Evolutionary conservation across 2,797 vertebrate species (phyloP).

Genomic region (Tenualosa thibaudeaui): DNA sequence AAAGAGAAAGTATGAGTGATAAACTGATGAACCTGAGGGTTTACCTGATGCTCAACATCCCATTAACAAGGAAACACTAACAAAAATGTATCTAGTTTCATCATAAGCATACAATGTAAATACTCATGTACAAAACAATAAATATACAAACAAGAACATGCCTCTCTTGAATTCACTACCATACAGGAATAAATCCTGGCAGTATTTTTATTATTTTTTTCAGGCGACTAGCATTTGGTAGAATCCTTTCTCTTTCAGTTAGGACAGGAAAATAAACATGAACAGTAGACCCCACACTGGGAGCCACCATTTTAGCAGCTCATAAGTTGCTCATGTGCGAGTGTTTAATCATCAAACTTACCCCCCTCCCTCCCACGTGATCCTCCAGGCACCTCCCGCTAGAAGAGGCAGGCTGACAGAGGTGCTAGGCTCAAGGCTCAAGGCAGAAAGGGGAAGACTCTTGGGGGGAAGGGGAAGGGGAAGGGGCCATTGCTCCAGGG

Average conservation of each 20-base stretch:
- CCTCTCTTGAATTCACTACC: not conserved
- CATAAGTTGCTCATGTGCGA: conserved; percentile 18
- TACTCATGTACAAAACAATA: not conserved
- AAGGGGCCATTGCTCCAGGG: not conserved
- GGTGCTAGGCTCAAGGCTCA: not conserved
- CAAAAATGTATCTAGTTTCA: too few species aligned
- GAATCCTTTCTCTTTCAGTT: conserved; percentile 44
- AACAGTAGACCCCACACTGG: conserved; percentile 39
- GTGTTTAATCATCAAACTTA: conserved; percentile 9
- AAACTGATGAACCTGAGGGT: not conserved
- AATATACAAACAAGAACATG: not conserved
- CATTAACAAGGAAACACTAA: not conserved
- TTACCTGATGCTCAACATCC: not conserved
- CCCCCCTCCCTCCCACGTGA: not conserved
- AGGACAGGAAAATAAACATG: conserved; percentile 45
- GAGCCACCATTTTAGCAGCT: conserved; percentile 41
- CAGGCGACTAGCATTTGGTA: not conserved
- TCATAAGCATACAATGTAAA: not conserved
- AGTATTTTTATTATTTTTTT: not conserved
- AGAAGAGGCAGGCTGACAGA: not conserved
- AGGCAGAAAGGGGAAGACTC: too few species aligned
- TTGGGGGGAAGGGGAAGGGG: too few species aligned
- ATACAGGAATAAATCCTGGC: not conserved
- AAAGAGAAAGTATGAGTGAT: not conserved
- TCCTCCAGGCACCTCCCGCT: not conserved